phyloP scores from a whole-genome alignment of 2,888 invertebrate species.

The Allophyes oxyacanthae region DNA sequence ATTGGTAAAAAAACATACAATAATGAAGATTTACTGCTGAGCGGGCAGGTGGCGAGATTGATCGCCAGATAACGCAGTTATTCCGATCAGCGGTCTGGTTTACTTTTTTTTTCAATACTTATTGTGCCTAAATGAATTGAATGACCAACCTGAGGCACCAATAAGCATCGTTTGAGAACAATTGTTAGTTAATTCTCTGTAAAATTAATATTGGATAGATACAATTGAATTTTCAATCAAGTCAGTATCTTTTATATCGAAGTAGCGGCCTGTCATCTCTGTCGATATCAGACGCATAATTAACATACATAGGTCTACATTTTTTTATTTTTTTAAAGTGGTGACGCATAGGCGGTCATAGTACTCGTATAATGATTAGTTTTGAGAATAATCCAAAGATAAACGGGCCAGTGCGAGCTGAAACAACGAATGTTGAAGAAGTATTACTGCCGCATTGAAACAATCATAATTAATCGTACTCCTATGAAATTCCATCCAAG shows the following conservation, averaged over 20 bases:
- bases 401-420: no score
- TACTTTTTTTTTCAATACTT: constrained; percentile 61
- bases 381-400: no score
- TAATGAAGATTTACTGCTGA: constrained; percentile 82
- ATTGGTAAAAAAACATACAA: constrained; percentile 77
- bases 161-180: not conserved
- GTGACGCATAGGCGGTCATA: no score
- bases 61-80: constrained; percentile 75
- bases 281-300: not conserved
- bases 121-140: constrained; percentile 51
- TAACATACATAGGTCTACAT: no score
- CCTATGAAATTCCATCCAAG: no score
- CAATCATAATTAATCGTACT: no score
- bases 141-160: constrained; percentile 31
- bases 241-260: not conserved
- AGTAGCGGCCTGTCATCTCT: not conserved
- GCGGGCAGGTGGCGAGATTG: constrained; percentile 76
- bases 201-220: constrained; percentile 6
- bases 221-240: constrained; percentile 1
- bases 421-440: no score
- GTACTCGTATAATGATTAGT: no score
- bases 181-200: constrained; percentile 8
- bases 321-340: no score
- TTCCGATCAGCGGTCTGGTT: constrained; percentile 68
- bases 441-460: no score